Evolutionary conservation across 1,140 invertebrate species (phyloP), one percentile per base, ranked within the genome.

Genomic region (Macrotrachela quadricornifera): DNA sequence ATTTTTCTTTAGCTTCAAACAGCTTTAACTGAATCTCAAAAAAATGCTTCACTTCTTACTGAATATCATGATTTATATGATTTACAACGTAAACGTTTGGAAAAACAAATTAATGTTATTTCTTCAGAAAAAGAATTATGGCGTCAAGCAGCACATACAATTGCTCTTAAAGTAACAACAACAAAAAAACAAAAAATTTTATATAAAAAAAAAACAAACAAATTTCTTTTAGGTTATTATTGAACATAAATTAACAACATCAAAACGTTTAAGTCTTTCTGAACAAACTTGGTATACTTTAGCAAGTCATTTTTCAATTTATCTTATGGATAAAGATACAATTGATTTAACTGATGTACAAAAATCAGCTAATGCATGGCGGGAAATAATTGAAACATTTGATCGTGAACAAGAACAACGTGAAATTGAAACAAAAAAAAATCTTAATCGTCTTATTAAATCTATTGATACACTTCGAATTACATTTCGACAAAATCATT

Each of bases 31-130:
- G 68, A 70, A 41, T 62, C 68, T 10, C 60, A 69, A 57, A 66
- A 66, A 54, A 69, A 68, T 58, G 62, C 68, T 2, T 64, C 62
- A 41, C 59, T 70, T 6, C 57, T 70, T 42, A 54, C 61, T 10
- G 68, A 70, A 54, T 70, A 69, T 50, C 68, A 70, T 56, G 67
- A 66, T 37, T 55, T 70, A 45, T 70, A 70, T 57, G 68, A 70
- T 46, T 58, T 70, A 30, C 68, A 70, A 56, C 57, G 68, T 30
- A 60, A 59, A 16, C 54, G 68, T 15, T 57, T 70, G 10, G 68
- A 70, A 49, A 60, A 56, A 15, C 63, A 64, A 39, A 63, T 69
- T 11, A 57, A 55, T 43, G 59, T 59, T 47, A 53, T 69, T 48
- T 62, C 63, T 0, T 61, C 64, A 16, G 68, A 70, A 50, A 57